Base-by-base conservation (phyloP, 2,113 vertebrate genomes). In the Saguinus midas region DNA sequence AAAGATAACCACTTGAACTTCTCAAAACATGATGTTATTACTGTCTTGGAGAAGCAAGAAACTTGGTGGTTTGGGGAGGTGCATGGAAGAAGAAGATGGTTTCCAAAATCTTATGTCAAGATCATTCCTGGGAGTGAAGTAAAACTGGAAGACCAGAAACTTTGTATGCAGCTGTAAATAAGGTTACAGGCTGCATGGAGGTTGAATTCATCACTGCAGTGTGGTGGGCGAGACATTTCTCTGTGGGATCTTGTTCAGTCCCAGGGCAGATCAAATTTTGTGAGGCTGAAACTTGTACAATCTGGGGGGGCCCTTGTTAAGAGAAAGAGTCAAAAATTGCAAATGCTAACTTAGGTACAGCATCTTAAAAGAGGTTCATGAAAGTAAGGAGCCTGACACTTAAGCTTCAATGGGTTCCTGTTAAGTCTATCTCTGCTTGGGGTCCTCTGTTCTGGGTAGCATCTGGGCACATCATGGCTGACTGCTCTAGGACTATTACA, bases 21-120 rank as follows among this genome's bases (percentile, higher is more conserved):
- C 98, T 99, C 99, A 0, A 99, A 99, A 98, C 99, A 99, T 14
- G 99, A 99, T 58, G 55, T 99, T 82, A 99, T 99, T 96, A 99
- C 98, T 29, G 99, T 99, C 97, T 98, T 99, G 98, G 99, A 99
- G 98, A 99, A 99, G 97, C 99, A 99, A 97, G 99, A 99, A 48
- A 99, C 99, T 98, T 99, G 99, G 99, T 99, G 99, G 99, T 98
- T 99, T 52, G 99, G 99, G 25, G 99, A 99, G 97, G 99, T 99
- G 0, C 99, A 99, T 6, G 99, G 99, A 97, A 99, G 98, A 90
- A 99, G 99, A 98, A 99, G 99, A 70, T 99, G 99, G 99, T 99
- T 99, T 98, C 99, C 99, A 48, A 99, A 99, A 96, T 99, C 98
- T 4, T 99, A 99, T 0, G 99, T 99, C 92, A 98, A 99, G 95